Evolutionary conservation across 2,888 invertebrate genomes (phyloP), one percentile per base, ranked within the genome.

Genomic region (Cantharis rufa): DNA sequence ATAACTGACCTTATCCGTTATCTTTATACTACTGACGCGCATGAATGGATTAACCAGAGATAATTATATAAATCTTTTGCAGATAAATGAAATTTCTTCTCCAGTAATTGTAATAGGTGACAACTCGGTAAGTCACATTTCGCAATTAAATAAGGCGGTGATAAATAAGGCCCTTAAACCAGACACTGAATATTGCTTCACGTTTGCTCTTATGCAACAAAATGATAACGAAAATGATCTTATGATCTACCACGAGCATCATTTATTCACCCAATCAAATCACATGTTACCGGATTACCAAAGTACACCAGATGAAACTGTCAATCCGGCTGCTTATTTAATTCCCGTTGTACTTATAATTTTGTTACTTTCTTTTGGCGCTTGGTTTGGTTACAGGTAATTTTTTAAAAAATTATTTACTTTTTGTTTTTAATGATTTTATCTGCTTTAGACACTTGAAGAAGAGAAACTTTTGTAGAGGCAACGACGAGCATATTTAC

Each of bases 131-230:
- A 75, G 71, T 15, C 70, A 70, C 71, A 70, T 74, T 24, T 18
- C 71, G 2, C 27, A 72, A 61, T 68, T 80, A 32, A 74, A 80
- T 9, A 71, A 71, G 62, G 70, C 68, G n/a, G 48, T 81, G 13
- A 62, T 63, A 27, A 82, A 82, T 71, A 82, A 81, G 75, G 62
- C 73, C 15, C 68, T 87, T 61, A 74, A 82, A 74, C 84, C 86
- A 3, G 76, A 83, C 10, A 84, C 83, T 0, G 84, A 85, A 76
- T 87, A 87, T 76, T 87, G 87, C 75, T 76, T 87, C 61, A 86
- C 84, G 61, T 87, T 87, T 77, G 82, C 86, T 11, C 82, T 87
- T 48, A 83, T 83, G 1, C 87, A 86, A 74, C 81, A 80, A 62
- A 84, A 85, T 76, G 82, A 82, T 72, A 82, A 84, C 61, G 79